phyloP scores from a whole-genome alignment of 1,140 invertebrate species.

The Saccostrea cuccullata region DNA sequence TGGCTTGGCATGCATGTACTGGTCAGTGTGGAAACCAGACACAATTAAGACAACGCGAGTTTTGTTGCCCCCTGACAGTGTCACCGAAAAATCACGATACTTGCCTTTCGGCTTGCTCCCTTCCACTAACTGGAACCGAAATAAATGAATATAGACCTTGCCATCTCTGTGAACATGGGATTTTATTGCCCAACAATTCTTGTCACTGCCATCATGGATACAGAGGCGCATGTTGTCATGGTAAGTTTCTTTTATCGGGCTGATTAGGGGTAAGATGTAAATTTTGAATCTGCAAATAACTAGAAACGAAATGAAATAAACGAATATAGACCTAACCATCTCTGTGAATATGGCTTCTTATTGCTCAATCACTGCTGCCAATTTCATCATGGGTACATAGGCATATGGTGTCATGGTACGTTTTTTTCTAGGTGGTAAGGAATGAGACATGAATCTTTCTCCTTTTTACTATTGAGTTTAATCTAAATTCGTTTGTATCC shows the following conservation, averaged over 20 bases:
- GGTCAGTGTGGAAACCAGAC: constrained; percentile 1
- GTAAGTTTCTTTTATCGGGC: neutral
- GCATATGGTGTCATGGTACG: neutral
- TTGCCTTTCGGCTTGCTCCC: neutral
- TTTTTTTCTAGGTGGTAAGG: no score
- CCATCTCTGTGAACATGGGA: neutral
- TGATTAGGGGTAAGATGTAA: no score
- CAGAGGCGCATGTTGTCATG: neutral
- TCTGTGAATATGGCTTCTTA: neutral
- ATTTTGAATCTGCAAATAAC: neutral
- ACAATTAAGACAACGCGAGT: constrained; percentile 3
- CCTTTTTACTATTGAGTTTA: no score
- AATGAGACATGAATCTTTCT: no score
- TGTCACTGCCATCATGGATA: neutral
- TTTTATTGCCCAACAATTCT: neutral
- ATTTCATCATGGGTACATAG: neutral
- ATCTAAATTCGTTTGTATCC: no score
- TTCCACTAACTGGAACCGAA: neutral
- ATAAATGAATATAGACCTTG: neutral
- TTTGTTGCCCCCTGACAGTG: neutral
- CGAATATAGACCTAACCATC: neutral
- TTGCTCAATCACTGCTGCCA: neutral
- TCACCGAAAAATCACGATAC: neutral
- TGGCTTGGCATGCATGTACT: neutral
- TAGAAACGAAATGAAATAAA: neutral